A percentile compares a stretch with the other conserved stretches of the same genome.
phyloP scores from a whole-genome alignment of 2,888 invertebrate genomes.

The Epinotia demarniana region DNA sequence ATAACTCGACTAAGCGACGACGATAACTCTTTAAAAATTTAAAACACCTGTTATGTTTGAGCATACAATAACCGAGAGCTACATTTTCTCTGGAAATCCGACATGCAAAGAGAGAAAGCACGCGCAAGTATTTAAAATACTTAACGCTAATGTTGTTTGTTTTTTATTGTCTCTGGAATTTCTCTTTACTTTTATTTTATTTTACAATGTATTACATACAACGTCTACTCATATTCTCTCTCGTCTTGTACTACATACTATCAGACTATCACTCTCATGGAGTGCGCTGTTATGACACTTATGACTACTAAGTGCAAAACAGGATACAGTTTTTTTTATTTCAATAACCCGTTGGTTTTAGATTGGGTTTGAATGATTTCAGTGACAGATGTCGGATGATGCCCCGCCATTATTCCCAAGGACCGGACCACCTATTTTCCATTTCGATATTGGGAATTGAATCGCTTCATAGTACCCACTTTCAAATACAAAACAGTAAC shows the following conservation, averaged over 20 bases:
- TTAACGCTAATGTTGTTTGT: constrained; percentile 26
- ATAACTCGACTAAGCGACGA: neutral
- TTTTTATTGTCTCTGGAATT: constrained; percentile 22
- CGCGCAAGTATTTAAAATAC: constrained; percentile 29
- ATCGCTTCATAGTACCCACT: constrained; percentile 9
- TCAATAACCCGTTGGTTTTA: constrained; percentile 50
- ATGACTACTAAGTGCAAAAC: neutral
- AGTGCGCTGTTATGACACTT: constrained; percentile 1
- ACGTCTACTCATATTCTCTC: neutral
- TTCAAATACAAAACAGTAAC: neutral
- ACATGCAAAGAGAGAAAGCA: constrained; percentile 30
- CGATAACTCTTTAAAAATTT: neutral
- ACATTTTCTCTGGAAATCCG: constrained; percentile 5
- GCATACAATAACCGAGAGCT: neutral
- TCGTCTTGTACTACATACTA: neutral
- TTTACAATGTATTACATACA: constrained; percentile 39
- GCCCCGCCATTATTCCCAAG: constrained; percentile 52
- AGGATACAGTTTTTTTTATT: constrained; percentile 4
- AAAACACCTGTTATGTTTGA: neutral
- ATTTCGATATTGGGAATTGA: constrained; percentile 55
- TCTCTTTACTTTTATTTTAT: constrained; percentile 48
- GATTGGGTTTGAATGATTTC: constrained; percentile 63
- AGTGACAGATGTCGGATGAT: constrained; percentile 54
- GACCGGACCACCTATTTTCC: constrained; percentile 58
- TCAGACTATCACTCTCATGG: neutral